These are phyloP conservation scores for Druon quercuslanigerum DNA, from an alignment of 1,140 invertebrate genomes.

Conservation along the genomic window DNA sequence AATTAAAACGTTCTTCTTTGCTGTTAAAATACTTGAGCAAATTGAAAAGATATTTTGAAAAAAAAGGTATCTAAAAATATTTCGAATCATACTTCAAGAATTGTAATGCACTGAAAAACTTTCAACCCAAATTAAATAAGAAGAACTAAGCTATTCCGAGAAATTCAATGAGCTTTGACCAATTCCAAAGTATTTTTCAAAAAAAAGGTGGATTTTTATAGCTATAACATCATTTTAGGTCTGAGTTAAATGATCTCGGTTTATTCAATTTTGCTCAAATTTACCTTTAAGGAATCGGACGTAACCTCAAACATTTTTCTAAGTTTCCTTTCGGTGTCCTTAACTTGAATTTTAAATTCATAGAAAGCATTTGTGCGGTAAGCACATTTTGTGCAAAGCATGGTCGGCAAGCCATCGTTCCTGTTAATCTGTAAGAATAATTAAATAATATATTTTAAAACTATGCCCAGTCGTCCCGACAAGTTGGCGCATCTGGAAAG, in stretches of 20 bases:
- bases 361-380: constrained; percentile 66
- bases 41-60: too few species aligned
- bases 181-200: too few species aligned
- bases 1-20: too few species aligned
- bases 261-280: background rate
- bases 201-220: background rate
- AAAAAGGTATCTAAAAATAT: too few species aligned
- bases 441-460: constrained; percentile 35
- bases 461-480: too few species aligned
- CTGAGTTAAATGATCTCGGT: background rate
- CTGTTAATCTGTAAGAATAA: constrained; percentile 60
- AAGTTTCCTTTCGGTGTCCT: constrained; percentile 66
- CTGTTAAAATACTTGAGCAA: too few species aligned
- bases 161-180: too few species aligned
- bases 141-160: too few species aligned
- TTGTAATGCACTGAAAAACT: too few species aligned
- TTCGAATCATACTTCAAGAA: too few species aligned
- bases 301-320: constrained; percentile 60
- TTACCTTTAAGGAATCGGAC: constrained; percentile 23
- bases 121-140: too few species aligned
- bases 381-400: constrained; percentile 69
- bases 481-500: too few species aligned
- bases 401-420: constrained; percentile 67
- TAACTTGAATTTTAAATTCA: constrained; percentile 67
- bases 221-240: background rate